Percentiles rank a stretch among this genome's conserved stretches.
Conservation (phyloP, 2,797 vertebrate genomes). For the Sebastes matsubarae region DNA sequence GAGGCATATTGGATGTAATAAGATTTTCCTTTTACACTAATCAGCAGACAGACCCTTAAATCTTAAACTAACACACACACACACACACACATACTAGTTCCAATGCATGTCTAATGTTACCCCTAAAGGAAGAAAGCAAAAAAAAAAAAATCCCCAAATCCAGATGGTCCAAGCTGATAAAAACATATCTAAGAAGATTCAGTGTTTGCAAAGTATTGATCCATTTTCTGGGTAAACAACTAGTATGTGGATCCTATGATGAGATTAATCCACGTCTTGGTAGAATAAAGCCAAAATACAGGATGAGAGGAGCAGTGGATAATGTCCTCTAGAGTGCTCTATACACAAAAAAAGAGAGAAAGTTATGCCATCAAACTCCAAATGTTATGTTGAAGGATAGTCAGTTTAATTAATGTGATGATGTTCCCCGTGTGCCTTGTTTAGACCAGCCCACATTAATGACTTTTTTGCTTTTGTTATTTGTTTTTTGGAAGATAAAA, state of each 20-base stretch:
- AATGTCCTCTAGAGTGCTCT: background rate
- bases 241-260: background rate
- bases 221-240: background rate
- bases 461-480: background rate
- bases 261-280: background rate
- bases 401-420: background rate
- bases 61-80: background rate
- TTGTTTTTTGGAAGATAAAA: background rate
- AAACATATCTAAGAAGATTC: slow-evolving; percentile 26
- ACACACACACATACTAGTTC: background rate
- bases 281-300: background rate
- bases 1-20: background rate
- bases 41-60: background rate
- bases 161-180: slow-evolving; percentile 11
- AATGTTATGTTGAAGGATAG: background rate
- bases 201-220: background rate
- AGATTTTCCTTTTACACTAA: background rate
- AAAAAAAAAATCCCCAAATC: slow-evolving; percentile 3
- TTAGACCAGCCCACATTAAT: background rate
- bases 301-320: background rate
- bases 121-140: background rate
- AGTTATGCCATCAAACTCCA: background rate
- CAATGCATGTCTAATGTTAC: background rate
- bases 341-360: no score
- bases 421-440: background rate